Conservation (phyloP, 2,113 vertebrate genomes). For the Myiozetetes cayanensis region DNA sequence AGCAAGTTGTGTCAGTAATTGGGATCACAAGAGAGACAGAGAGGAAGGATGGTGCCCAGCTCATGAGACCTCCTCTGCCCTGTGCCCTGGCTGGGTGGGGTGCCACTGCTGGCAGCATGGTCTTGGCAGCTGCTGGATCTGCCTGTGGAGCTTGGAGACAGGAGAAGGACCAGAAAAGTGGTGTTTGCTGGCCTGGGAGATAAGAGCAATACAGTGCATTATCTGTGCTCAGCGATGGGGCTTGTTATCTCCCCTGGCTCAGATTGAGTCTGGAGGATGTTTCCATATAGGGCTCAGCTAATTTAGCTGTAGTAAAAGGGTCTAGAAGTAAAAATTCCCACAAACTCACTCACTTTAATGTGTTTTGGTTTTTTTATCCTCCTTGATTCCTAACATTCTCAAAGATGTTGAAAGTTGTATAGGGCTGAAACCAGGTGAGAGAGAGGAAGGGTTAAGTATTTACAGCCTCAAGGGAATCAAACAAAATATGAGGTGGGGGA, state of each 20-base stretch:
- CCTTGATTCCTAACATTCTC: not conserved
- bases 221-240: fast-evolving
- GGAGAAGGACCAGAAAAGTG: not conserved
- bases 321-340: not conserved
- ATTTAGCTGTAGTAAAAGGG: not conserved
- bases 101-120: fast-evolving
- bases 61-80: not conserved
- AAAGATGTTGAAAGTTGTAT: not conserved
- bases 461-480: not conserved
- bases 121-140: not conserved
- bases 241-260: not conserved
- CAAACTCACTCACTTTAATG: not conserved
- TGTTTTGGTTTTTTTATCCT: not conserved
- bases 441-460: not conserved
- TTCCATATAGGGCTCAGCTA: not conserved
- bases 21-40: not conserved
- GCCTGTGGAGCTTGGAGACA: not conserved
- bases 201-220: fast-evolving
- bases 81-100: not conserved
- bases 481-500: not conserved
- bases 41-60: not conserved
- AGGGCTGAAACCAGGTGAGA: not conserved
- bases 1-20: not conserved
- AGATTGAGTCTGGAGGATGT: not conserved
- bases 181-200: not conserved